Conservation (phyloP, 2,888 invertebrate species). For the Pseudococcus viburni region DNA sequence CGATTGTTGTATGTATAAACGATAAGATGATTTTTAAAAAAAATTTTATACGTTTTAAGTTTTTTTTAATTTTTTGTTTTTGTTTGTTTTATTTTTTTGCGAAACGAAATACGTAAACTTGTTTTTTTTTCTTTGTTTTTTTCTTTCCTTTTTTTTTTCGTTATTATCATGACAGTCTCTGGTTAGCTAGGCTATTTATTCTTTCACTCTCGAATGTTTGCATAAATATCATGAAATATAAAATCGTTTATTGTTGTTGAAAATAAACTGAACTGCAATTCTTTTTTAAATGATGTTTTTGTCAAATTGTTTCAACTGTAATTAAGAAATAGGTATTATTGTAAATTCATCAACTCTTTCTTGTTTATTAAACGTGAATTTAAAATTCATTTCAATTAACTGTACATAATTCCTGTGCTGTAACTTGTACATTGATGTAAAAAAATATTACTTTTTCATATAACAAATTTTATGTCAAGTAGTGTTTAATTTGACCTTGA, state of each 20-base stretch:
- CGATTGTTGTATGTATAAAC: conserved; percentile 60
- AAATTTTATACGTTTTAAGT: conserved; percentile 32
- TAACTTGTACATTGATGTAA: conserved; percentile 53
- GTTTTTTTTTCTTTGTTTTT: background rate
- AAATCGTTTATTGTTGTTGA: conserved; percentile 9
- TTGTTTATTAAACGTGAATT: conserved; percentile 37
- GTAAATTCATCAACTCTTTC: conserved; percentile 4
- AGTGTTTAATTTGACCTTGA: conserved; percentile 30
- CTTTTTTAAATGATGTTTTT: conserved; percentile 10
- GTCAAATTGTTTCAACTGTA: conserved; percentile 7
- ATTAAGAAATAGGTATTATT: conserved; percentile 4
- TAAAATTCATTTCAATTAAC: conserved; percentile 32
- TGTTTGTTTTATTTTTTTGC: conserved; percentile 23
- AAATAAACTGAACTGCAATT: conserved; percentile 20
- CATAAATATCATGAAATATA: conserved; percentile 33
- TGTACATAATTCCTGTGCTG: conserved; percentile 45
- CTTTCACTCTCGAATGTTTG: background rate
- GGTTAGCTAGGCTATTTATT: conserved; percentile 1
- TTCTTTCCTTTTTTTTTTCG: background rate
- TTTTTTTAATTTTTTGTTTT: conserved; percentile 18
- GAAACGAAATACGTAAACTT: conserved; percentile 57
- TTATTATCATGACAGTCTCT: conserved; percentile 35
- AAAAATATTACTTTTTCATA: background rate
- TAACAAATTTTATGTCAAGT: conserved; percentile 17
- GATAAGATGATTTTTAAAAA: conserved; percentile 10